Base-by-base conservation (phyloP, 1,140 invertebrate species). In the Lasaia peninsularis region DNA sequence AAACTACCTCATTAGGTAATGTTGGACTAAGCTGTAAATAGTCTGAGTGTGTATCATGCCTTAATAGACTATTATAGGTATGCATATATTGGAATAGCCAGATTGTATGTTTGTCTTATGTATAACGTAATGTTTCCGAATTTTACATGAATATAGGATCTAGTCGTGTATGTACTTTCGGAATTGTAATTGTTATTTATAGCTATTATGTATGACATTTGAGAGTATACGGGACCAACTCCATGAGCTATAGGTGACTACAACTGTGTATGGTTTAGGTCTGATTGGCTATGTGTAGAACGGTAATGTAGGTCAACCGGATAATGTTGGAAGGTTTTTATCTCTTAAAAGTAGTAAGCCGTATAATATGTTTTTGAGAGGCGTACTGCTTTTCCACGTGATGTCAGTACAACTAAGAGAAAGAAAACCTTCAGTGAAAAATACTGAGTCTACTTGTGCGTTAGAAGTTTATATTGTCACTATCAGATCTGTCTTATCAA, bases 111-210 rank as follows among this genome's bases (percentile, higher is more conserved):
- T 79, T 62, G 70, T 83, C 63, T 83, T 73, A 74, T 75, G 73
- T 80, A 84, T 86, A 86, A 80, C 80, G 85, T 86, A 86, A 83
- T 83, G 63, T 82, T 86, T 88, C 86, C 86, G 86, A 88, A 88
- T 88, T 83, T 82, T 88, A 78, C 86, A 88, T 88, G 86, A 88
- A 86, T 85, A 87, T 83, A 71, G 79, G 74, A 86, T 88, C 86
- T 86, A 88, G 86, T 86, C 86, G 73, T 86, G 81, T 88, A 86
- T 86, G 86, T 86, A 83, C 83, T 88, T 88, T 88, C 86, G 86
- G 86, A 88, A 86, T 85, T 81, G 74, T 88, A 84, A 79, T 80
- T 87, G 71, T 84, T 78, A 88, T 84, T 86, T 82, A 77, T 86
- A 86, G 75, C 70, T 65, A 80, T 80, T 77, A 73, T 77, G 71